A percentile compares a stretch with the other conserved stretches of the same genome.
phyloP scores from a whole-genome alignment of 2,797 vertebrate species.

The Champsocephalus gunnari region DNA sequence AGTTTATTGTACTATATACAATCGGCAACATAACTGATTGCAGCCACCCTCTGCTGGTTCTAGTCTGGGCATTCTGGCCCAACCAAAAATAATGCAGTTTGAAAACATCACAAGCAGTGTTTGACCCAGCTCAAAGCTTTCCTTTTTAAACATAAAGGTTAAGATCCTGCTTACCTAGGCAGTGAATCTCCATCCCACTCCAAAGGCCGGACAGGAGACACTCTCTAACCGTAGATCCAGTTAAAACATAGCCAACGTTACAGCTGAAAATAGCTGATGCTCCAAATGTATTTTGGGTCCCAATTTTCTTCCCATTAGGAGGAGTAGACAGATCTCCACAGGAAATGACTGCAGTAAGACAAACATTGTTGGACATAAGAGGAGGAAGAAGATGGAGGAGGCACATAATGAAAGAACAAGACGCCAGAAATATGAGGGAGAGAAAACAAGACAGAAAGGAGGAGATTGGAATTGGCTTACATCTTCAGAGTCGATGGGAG shows the following conservation, averaged over 20 bases:
- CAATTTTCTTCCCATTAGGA: constrained; percentile 98
- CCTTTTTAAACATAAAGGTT: constrained; percentile 39
- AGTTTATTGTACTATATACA: constrained; percentile 35
- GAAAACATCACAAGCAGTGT: constrained; percentile 27
- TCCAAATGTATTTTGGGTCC: constrained; percentile 94
- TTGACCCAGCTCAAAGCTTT: constrained; percentile 45
- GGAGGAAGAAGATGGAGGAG: constrained; percentile 17
- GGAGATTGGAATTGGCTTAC: constrained; percentile 59
- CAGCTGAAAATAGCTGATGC: constrained; percentile 98
- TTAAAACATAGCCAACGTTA: constrained; percentile 92
- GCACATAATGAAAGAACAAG: constrained; percentile 17
- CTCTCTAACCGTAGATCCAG: constrained; percentile 94
- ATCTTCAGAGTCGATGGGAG: constrained; percentile 67
- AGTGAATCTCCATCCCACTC: constrained; percentile 94
- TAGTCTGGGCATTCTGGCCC: constrained; percentile 28
- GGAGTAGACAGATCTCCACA: constrained; percentile 94
- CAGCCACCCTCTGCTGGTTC: constrained; percentile 48
- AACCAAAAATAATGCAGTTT: constrained; percentile 34
- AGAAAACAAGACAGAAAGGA: constrained; percentile 38
- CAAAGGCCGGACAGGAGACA: constrained; percentile 97
- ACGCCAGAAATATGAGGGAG: constrained; percentile 30
- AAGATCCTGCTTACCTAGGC: constrained; percentile 89
- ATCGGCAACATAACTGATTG: constrained; percentile 47
- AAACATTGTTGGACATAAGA: constrained; percentile 44
- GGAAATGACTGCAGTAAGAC: constrained; percentile 91